These are phyloP conservation scores for Macroramphosus scolopax DNA, from an alignment of 2,797 vertebrate genomes.

Conservation along the genomic window DNA sequence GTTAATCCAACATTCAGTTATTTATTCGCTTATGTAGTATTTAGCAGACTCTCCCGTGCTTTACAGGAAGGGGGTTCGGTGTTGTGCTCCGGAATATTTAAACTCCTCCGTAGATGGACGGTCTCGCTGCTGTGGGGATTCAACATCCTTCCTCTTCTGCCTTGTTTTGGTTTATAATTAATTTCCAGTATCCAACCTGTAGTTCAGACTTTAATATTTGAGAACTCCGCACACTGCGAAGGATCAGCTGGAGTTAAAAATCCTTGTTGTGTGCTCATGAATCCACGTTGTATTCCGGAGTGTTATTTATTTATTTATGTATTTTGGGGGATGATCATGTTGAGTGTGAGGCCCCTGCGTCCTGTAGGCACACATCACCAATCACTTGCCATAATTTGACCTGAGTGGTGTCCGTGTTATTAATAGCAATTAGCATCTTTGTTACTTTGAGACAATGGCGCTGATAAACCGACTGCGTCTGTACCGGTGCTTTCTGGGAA, in stretches of 20 bases:
- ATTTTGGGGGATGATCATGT: constrained; percentile 10
- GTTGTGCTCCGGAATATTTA: no score
- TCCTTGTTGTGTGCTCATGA: not conserved
- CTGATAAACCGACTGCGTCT: constrained; percentile 21
- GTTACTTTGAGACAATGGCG: constrained; percentile 39
- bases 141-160: not conserved
- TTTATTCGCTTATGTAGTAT: constrained; percentile 5
- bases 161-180: not conserved
- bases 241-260: not conserved
- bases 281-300: constrained; percentile 17
- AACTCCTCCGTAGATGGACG: constrained; percentile 1
- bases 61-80: not conserved
- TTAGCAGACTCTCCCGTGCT: not conserved
- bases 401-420: constrained; percentile 41
- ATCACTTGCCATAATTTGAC: constrained; percentile 49
- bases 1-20: constrained; percentile 1
- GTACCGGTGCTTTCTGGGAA: constrained; percentile 26
- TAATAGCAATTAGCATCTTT: constrained; percentile 56
- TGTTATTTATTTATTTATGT: constrained; percentile 10
- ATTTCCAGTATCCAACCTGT: not conserved
- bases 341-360: constrained; percentile 24
- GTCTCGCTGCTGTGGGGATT: not conserved
- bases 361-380: constrained; percentile 47
- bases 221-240: not conserved
- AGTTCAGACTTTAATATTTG: constrained; percentile 1